These are phyloP conservation scores for Campoletis raptor DNA, from an alignment of 2,888 invertebrate species.

Conservation along the genomic window DNA sequence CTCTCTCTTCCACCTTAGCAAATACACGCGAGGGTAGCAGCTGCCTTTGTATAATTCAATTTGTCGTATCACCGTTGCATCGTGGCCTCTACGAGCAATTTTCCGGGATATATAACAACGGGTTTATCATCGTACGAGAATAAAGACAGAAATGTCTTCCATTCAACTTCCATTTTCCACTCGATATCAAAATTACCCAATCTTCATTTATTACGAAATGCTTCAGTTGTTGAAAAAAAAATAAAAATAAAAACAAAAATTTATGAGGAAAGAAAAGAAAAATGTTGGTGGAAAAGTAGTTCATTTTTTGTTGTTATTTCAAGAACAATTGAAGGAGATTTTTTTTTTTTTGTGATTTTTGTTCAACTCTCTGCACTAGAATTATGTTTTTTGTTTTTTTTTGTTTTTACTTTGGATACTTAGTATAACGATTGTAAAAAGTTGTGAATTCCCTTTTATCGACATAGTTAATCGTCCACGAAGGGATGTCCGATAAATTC, in stretches of 20 bases:
- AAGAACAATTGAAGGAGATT: background rate
- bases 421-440: background rate
- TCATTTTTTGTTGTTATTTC: too few relatives aligned
- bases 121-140: constrained; percentile 45
- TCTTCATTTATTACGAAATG: constrained; percentile 20
- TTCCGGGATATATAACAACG: constrained; percentile 55
- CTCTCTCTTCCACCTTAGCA: constrained; percentile 37
- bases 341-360: background rate
- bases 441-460: background rate
- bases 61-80: constrained; percentile 75
- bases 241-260: too few relatives aligned
- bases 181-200: constrained; percentile 22
- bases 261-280: too few relatives aligned
- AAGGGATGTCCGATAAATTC: constrained; percentile 7
- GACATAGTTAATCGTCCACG: background rate
- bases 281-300: too few relatives aligned
- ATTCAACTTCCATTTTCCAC: background rate
- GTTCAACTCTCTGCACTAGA: too few relatives aligned
- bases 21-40: constrained; percentile 71
- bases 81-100: constrained; percentile 70
- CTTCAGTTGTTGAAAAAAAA: too few relatives aligned
- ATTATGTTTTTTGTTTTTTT: too few relatives aligned
- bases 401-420: background rate
- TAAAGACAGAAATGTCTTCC: constrained; percentile 30
- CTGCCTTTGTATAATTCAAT: constrained; percentile 80